Percentiles rank a stretch among this genome's conserved stretches.
phyloP scores from a whole-genome alignment of 2,113 vertebrate genomes.

The Phrynosoma platyrhinos region DNA sequence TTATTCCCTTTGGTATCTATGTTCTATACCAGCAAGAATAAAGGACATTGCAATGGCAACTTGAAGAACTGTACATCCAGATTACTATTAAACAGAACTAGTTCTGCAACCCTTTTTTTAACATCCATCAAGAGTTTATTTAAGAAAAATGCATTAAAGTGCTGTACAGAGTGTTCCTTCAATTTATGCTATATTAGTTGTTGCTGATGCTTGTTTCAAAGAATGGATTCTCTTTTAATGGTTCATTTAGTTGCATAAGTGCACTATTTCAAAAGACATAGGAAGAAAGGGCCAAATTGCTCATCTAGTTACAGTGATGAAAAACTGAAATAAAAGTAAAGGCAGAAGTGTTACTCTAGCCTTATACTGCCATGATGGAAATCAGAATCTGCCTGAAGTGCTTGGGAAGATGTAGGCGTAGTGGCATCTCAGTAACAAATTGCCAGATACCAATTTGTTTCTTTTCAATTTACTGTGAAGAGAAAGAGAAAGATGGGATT shows the following conservation, averaged over 20 bases:
- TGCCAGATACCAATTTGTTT: slow-evolving; percentile 17
- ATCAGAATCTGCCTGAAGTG: slow-evolving; percentile 30
- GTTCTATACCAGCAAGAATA: neutral
- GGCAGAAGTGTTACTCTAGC: neutral
- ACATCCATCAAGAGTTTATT: slow-evolving; percentile 9
- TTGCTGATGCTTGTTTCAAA: slow-evolving; percentile 32
- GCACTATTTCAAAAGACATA: slow-evolving; percentile 14
- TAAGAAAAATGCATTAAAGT: slow-evolving; percentile 42
- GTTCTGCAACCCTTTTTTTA: slow-evolving; percentile 11
- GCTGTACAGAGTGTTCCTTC: slow-evolving; percentile 17
- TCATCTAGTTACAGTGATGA: neutral
- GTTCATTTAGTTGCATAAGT: slow-evolving; percentile 24
- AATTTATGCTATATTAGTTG: slow-evolving; percentile 39
- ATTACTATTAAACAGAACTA: slow-evolving; percentile 18
- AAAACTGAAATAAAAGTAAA: slow-evolving; percentile 7
- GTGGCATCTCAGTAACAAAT: slow-evolving; percentile 23
- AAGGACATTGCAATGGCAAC: neutral
- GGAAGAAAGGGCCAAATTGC: slow-evolving; percentile 23
- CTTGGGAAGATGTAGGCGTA: neutral
- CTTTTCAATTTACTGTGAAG: slow-evolving; percentile 15
- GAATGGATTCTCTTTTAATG: slow-evolving; percentile 36
- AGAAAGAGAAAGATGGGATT: neutral
- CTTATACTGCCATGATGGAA: neutral
- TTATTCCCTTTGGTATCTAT: neutral
- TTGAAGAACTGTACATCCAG: neutral